Percentiles rank a stretch among this genome's conserved stretches.
Evolutionary conservation across 1,140 invertebrate species (phyloP).

Genomic region (Conus ventricosus): DNA sequence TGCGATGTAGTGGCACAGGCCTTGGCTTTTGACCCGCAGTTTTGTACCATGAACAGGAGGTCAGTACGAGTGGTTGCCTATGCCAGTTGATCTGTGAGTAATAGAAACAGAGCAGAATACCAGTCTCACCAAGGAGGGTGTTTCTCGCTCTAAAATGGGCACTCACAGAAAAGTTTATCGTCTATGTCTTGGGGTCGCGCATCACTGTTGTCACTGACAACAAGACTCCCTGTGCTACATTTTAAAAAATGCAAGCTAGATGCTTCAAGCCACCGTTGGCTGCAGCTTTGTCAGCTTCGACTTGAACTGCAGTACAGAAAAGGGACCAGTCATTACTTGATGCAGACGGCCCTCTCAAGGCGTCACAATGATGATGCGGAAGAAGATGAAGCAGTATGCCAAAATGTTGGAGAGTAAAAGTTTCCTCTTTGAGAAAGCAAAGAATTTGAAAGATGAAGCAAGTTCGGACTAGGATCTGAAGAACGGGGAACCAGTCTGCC

Average conservation of each 20-base stretch:
- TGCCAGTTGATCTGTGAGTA: not conserved
- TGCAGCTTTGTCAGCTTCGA: constrained; percentile 36
- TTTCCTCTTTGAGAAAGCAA: not conserved
- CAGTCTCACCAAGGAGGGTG: not conserved
- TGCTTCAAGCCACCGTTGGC: constrained; percentile 48
- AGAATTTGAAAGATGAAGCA: not conserved
- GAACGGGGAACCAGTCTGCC: not conserved
- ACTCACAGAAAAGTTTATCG: constrained; percentile 40
- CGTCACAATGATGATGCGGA: constrained; percentile 14
- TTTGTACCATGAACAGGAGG: not conserved
- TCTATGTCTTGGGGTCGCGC: constrained; percentile 38
- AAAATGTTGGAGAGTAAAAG: too few relatives aligned
- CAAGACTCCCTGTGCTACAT: constrained; percentile 51
- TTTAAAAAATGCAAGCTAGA: constrained; percentile 44
- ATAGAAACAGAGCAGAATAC: not conserved
- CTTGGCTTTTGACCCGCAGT: not conserved
- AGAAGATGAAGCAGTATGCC: not conserved
- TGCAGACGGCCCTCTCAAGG: constrained; percentile 44
- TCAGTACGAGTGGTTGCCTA: not conserved
- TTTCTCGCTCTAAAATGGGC: not conserved
- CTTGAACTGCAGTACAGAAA: constrained; percentile 38
- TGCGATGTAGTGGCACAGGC: not conserved
- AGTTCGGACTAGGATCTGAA: not conserved
- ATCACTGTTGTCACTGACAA: constrained; percentile 47
- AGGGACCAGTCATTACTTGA: constrained; percentile 37